phyloP scores from a whole-genome alignment of 2,797 vertebrate genomes.

The Channa striata region DNA sequence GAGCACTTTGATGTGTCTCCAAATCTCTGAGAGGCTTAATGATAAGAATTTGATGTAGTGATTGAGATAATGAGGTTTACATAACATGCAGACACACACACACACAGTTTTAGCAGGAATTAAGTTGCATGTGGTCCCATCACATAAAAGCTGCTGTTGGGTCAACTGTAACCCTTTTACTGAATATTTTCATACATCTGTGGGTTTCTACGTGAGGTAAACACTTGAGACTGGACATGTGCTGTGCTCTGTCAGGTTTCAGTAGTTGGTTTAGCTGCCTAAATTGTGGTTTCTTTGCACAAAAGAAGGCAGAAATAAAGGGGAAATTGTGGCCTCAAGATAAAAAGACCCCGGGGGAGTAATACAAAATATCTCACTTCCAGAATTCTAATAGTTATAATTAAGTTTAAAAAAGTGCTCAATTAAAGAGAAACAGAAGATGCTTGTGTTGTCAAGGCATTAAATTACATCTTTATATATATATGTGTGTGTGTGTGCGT shows the following conservation, averaged over 20 bases:
- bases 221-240: conserved; percentile 23
- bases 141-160: conserved; percentile 15
- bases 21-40: conserved; percentile 68
- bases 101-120: conserved; percentile 32
- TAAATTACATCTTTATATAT: neutral
- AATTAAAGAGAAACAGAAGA: conserved; percentile 19
- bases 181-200: neutral
- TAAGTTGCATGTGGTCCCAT: conserved; percentile 18
- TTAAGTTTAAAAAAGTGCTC: conserved; percentile 19
- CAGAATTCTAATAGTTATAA: conserved; percentile 31
- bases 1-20: conserved; percentile 62
- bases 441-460: neutral
- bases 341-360: conserved; percentile 18
- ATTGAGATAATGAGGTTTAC: conserved; percentile 74
- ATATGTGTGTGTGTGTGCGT: too few relatives aligned
- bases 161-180: conserved; percentile 33
- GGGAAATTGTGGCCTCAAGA: conserved; percentile 29
- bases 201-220: neutral
- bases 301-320: conserved; percentile 21
- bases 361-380: conserved; percentile 7
- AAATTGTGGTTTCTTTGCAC: conserved; percentile 18
- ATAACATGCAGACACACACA: conserved; percentile 46
- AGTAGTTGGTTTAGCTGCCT: conserved; percentile 10
- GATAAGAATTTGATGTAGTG: conserved; percentile 68
- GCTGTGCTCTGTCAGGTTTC: conserved; percentile 11